phyloP scores from a whole-genome alignment of 2,888 invertebrate species.

The Drosophila antonietae region DNA sequence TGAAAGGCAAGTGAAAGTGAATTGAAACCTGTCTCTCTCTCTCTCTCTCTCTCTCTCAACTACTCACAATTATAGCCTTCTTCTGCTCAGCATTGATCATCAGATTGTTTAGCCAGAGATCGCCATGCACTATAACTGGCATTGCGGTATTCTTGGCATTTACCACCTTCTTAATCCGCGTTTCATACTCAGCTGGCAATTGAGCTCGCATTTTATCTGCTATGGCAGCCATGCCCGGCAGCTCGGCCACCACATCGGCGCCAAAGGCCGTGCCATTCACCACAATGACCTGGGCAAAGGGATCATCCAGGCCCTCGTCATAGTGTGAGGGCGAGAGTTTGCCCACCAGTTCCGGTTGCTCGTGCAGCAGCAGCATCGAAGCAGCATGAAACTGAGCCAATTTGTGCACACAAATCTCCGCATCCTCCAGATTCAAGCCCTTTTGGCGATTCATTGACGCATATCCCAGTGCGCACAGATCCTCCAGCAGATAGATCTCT shows the following conservation, averaged over 20 bases:
- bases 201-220: conserved; percentile 81
- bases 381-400: conserved; percentile 86
- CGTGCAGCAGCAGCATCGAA: conserved; percentile 84
- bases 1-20: conserved; percentile 19
- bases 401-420: conserved; percentile 84
- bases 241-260: conserved; percentile 40
- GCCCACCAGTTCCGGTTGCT: conserved; percentile 50
- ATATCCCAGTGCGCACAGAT: conserved; percentile 85
- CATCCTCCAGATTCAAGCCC: conserved; percentile 86
- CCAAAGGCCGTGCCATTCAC: conserved; percentile 59
- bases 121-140: conserved; percentile 85
- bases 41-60: not conserved
- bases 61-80: conserved; percentile 69
- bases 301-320: conserved; percentile 48
- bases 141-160: conserved; percentile 53
- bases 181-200: conserved; percentile 40
- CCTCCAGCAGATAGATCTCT: conserved; percentile 79
- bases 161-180: conserved; percentile 59
- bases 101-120: conserved; percentile 85
- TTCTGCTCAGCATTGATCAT: conserved; percentile 40
- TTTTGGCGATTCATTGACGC: conserved; percentile 85
- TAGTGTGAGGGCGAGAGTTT: conserved; percentile 55
- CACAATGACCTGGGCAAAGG: conserved; percentile 39
- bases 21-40: not conserved
- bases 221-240: conserved; percentile 82